Evolutionary conservation across 2,113 vertebrate genomes (phyloP), one percentile per base, ranked within the genome.

Genomic region (Dromas ardeola): DNA sequence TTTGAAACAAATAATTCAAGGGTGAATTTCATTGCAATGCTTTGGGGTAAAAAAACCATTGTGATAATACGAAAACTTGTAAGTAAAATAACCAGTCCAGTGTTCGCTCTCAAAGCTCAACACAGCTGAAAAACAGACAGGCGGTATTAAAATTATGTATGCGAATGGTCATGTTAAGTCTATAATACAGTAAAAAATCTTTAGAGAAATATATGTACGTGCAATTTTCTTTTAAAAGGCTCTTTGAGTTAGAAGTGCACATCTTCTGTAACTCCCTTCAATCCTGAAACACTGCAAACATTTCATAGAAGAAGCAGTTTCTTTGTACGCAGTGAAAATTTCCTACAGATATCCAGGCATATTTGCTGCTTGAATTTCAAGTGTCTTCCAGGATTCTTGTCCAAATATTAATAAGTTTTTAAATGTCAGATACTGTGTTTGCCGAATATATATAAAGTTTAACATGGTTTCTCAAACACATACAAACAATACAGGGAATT

Each of bases 371-470:
- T 92, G 76, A 91, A 91, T 93, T 92, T 95, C n/a, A 92, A 53
- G 47, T 43, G 21, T 83, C 73, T 87, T 96, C 40, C 32, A 78
- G 71, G 79, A 86, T 79, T 82, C 81, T 92, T 94, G 55, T 89
- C 43, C 67, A 96, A 96, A 97, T 89, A 95, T 86, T 81, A 26
- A 6, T 56, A 88, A 47, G 50, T 56, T 94, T 92, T 84, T 47
- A 90, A 97, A 97, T 93, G 88, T 97, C 91, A 94, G 63, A 81
- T 56, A 66, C 26, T 26, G 29, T 40, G 29, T 78, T 96, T 96
- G 89, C 5, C 4, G 52, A 82, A 89, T 76, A 81, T 13, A 47
- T 82, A 22, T 52, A 42, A 87, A 87, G 42, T 82, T 96, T 91
- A 82, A 72, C 4, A 14, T 70, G n/a, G 43, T 63, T 93, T 90